Evolutionary conservation across 2,797 vertebrate species (phyloP).

Genomic region (Columba guinea): DNA sequence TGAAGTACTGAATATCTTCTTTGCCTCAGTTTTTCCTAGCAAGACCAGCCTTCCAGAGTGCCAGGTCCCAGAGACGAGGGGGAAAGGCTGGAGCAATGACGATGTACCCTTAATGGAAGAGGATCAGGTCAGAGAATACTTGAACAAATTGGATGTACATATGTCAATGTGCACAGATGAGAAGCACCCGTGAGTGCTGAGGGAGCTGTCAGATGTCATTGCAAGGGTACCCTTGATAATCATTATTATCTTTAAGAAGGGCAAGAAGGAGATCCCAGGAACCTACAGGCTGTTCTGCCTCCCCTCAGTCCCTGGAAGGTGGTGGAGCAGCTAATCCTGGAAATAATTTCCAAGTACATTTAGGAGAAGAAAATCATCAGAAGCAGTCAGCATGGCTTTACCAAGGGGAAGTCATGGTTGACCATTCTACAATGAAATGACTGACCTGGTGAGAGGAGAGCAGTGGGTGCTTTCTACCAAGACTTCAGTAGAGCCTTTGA

Average conservation of each 20-base stretch:
- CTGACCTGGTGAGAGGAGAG: background rate
- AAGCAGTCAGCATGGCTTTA: background rate
- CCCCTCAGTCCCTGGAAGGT: rapidly evolving
- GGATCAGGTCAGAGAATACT: background rate
- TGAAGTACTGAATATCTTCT: too few relatives aligned
- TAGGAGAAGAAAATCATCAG: background rate
- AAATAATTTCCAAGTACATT: background rate
- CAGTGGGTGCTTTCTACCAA: background rate
- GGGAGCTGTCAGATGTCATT: background rate
- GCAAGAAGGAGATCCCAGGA: background rate
- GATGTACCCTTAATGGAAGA: background rate
- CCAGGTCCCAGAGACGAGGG: background rate
- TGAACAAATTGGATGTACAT: background rate
- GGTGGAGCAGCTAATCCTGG: background rate
- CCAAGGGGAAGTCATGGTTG: background rate
- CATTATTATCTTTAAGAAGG: background rate
- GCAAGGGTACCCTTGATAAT: background rate
- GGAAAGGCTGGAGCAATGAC: background rate
- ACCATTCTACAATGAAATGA: background rate
- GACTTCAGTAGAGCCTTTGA: background rate
- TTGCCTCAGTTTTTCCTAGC: too few relatives aligned
- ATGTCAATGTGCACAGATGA: background rate
- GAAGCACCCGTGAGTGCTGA: background rate
- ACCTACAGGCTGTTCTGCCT: background rate
- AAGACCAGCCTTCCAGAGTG: background rate